Base-by-base conservation (phyloP, 2,888 invertebrate species). In the Embidobia sp. region DNA sequence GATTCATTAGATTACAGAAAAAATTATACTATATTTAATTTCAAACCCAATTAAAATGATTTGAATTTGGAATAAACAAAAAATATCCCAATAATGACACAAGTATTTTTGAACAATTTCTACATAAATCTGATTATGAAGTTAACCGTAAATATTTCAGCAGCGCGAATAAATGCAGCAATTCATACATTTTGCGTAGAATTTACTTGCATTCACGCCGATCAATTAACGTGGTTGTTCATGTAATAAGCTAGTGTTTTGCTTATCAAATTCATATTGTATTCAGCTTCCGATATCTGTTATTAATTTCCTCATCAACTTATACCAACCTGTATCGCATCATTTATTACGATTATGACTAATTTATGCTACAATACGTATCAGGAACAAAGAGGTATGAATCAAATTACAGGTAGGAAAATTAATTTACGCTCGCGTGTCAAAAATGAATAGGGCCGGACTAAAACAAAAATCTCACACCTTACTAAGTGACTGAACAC, bases 241-340 rank as follows among this genome's bases (percentile, higher is more conserved):
- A 49, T 42, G 26, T 55, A 73, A 73, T 66, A 66, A 66, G 59
- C 51, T 33, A 27, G 16, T 29, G 46, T 53, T 74, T 44, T 59
- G 66, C 51, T 59, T 66, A 66, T 73, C 57, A 64, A 59, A 66
- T 59, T 66, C 27, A 46, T 29, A 44, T 51, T 57, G 44, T 46
- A 46, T 66, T 51, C 29, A 51, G 42, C 44, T 46, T 74, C 49
- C 59, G 51, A 74, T 66, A 63, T 53, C 59, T 59, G 66, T 59
- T 66, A 59, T 73, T 66, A 73, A 73, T 64, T 51, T 66, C 64
- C 66, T 66, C 73, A 35, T 66, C 73, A 66, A 73, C 59, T 66
- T 73, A 64, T 66, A 44, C 29, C 42, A 37, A 42, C 33, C 29
- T 51, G 57, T 44, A 59, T 57, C 27, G 44, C 73, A 51, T 59